phyloP scores from a whole-genome alignment of 2,797 vertebrate genomes.

The Acomys russatus region DNA sequence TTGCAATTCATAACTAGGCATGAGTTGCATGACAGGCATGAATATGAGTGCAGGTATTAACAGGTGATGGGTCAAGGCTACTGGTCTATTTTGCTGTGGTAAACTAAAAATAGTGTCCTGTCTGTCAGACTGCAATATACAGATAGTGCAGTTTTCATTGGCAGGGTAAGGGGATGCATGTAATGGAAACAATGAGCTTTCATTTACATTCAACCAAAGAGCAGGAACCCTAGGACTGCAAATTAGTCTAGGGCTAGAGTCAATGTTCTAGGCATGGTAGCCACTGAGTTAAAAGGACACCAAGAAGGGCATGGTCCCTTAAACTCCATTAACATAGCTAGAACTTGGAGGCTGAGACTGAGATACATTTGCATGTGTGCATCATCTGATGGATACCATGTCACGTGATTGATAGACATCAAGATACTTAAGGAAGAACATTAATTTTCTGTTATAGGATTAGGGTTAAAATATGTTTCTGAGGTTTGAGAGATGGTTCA shows the following conservation, averaged over 20 bases:
- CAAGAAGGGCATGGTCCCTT: background rate
- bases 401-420: background rate
- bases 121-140: background rate
- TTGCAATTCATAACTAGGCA: conserved; percentile 1
- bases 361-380: background rate
- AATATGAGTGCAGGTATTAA: background rate
- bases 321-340: background rate
- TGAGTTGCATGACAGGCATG: background rate
- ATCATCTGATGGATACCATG: background rate
- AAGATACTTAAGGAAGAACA: background rate
- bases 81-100: background rate
- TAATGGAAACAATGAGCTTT: background rate
- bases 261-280: background rate
- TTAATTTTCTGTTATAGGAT: conserved; percentile 20
- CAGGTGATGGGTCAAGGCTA: background rate
- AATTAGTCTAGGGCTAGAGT: background rate
- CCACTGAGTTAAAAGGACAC: background rate
- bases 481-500: background rate
- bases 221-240: background rate
- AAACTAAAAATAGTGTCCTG: background rate
- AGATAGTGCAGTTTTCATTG: background rate
- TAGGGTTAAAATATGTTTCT: background rate
- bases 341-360: background rate
- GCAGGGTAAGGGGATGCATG: background rate
- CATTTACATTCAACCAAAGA: background rate